These are phyloP conservation scores for Oligia fasciuncula DNA, from an alignment of 2,888 invertebrate species.

Conservation along the genomic window DNA sequence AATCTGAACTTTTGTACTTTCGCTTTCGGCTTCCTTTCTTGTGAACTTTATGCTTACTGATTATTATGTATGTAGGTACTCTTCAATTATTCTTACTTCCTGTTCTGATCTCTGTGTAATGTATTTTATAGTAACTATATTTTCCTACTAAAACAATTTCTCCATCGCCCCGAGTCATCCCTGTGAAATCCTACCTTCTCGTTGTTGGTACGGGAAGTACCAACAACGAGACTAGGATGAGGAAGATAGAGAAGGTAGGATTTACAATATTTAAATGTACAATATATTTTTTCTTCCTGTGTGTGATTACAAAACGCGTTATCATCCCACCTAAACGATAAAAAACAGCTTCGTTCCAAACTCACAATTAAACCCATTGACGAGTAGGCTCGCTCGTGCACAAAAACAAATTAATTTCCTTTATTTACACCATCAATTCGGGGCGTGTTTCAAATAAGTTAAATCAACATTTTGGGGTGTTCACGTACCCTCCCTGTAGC, in stretches of 20 bases:
- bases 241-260: background rate
- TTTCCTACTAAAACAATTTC: background rate
- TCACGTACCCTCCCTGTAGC: background rate
- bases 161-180: background rate
- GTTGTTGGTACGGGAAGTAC: background rate
- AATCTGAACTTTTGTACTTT: background rate
- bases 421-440: constrained; percentile 68
- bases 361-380: constrained; percentile 55
- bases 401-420: constrained; percentile 66
- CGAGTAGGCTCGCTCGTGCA: constrained; percentile 55
- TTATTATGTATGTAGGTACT: background rate
- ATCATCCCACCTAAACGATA: constrained; percentile 13
- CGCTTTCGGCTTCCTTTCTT: background rate
- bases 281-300: background rate
- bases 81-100: background rate
- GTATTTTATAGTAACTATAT: background rate
- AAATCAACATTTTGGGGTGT: constrained; percentile 65
- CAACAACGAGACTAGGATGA: too few species aligned
- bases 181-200: background rate
- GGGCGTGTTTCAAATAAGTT: constrained; percentile 69
- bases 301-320: constrained; percentile 3
- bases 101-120: background rate
- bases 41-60: background rate
- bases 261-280: background rate
- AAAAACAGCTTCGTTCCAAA: constrained; percentile 21